These are phyloP conservation scores for Diplosoma virens DNA, from an alignment of 23 tunicate species.

Conservation along the genomic window DNA sequence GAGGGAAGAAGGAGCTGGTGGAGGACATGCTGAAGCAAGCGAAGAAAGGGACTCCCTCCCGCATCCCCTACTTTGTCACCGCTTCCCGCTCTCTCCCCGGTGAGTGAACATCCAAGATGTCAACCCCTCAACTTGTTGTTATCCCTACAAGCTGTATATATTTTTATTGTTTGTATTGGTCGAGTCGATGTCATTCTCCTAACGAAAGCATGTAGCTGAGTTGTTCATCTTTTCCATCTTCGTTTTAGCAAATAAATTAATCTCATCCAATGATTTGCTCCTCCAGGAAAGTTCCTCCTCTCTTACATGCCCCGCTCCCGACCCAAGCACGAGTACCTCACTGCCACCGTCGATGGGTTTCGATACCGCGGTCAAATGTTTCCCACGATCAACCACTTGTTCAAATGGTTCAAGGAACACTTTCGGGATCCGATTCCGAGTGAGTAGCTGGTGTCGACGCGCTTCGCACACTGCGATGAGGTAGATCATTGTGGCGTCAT, in stretches of 20 bases:
- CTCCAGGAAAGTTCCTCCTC: slow-evolving; percentile 85
- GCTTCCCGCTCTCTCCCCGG: slow-evolving; percentile 78
- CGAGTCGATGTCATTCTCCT: too few relatives aligned
- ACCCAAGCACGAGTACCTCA: slow-evolving; percentile 94
- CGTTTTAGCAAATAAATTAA: too few relatives aligned
- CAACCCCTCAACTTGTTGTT: too few relatives aligned
- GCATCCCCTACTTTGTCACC: slow-evolving; percentile 89
- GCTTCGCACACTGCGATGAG: background rate
- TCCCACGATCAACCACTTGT: slow-evolving; percentile 59
- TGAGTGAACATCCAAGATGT: too few relatives aligned
- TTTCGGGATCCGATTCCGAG: slow-evolving; percentile 85
- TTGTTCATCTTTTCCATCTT: too few relatives aligned
- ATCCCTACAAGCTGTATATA: too few relatives aligned
- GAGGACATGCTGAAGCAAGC: slow-evolving; percentile 85
- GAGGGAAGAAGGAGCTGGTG: slow-evolving; percentile 68
- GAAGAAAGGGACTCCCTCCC: slow-evolving; percentile 73
- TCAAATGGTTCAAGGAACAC: slow-evolving; percentile 98
- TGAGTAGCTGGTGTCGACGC: slow-evolving; percentile 14
- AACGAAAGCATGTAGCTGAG: background rate
- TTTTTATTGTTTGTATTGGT: too few relatives aligned
- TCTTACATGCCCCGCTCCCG: slow-evolving; percentile 86
- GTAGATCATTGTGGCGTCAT: background rate
- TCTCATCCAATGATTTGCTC: background rate
- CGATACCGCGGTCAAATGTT: slow-evolving; percentile 90
- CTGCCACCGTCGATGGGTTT: slow-evolving; percentile 85